These are phyloP conservation scores for Tapirus terrestris DNA, from an alignment of 2,113 vertebrate genomes.

Conservation along the genomic window DNA sequence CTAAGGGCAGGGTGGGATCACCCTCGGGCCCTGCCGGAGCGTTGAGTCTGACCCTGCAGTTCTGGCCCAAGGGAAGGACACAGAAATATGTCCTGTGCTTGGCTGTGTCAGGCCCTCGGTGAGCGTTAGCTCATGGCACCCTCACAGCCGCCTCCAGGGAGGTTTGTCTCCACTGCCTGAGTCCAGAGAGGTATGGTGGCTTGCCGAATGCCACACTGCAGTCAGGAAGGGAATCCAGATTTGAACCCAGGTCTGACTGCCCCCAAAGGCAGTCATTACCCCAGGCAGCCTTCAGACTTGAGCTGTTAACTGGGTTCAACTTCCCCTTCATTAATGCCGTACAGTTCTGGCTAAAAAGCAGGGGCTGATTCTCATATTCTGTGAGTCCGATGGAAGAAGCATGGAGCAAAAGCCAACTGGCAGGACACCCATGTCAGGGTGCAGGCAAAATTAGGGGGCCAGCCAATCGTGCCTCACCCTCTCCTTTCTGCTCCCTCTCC, in stretches of 20 bases:
- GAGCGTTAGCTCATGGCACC: rapidly evolving
- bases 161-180: neutral
- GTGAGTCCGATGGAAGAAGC: neutral
- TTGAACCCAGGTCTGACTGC: neutral
- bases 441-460: too few species aligned
- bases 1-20: rapidly evolving
- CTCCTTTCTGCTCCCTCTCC: neutral
- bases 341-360: neutral
- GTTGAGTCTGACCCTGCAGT: neutral
- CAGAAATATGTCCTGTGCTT: too few species aligned
- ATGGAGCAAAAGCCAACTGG: neutral
- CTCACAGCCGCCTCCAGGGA: neutral
- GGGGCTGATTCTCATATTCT: neutral
- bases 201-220: neutral
- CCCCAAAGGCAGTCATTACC: neutral
- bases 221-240: neutral
- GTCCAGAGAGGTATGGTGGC: neutral
- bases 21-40: neutral
- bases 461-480: too few species aligned
- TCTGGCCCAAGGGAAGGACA: too few species aligned
- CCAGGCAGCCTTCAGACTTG: neutral
- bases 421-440: neutral
- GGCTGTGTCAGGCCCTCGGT: too few species aligned
- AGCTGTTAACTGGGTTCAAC: neutral
- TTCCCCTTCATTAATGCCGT: neutral